Evolutionary conservation across 2,113 vertebrate genomes (phyloP).

Genomic region (Phocoena sinus): DNA sequence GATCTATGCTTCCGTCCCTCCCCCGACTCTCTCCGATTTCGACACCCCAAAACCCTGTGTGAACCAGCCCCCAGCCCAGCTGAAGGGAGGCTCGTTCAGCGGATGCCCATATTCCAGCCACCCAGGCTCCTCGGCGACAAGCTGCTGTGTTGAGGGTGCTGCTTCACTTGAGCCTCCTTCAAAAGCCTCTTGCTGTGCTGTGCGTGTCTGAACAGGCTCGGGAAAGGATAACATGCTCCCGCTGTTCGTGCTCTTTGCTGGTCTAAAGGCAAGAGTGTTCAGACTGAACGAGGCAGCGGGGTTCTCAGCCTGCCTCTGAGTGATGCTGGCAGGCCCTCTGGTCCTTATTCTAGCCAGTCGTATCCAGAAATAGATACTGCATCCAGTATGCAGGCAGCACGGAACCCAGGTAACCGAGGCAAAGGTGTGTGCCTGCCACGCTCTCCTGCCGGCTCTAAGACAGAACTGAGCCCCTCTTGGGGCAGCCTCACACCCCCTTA

Average conservation of each 20-base stretch:
- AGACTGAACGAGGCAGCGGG: background rate
- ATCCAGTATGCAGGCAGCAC: background rate
- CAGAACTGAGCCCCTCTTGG: background rate
- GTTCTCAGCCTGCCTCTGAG: background rate
- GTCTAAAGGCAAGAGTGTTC: background rate
- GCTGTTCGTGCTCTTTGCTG: background rate
- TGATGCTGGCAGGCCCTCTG: background rate
- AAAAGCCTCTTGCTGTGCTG: background rate
- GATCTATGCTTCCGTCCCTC: background rate
- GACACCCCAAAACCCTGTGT: background rate
- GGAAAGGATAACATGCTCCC: background rate
- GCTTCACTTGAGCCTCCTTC: background rate
- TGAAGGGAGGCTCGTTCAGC: background rate
- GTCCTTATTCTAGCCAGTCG: background rate
- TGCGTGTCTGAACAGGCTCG: background rate
- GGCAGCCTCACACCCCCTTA: too few relatives aligned
- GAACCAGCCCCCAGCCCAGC: background rate
- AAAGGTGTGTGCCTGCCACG: background rate
- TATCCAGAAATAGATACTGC: background rate
- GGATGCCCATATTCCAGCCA: background rate
- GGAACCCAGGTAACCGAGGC: accelerated
- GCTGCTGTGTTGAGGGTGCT: background rate
- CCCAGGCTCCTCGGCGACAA: background rate
- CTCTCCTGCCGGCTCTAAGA: background rate
- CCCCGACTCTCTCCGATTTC: background rate